Conservation (phyloP, 2,113 vertebrate genomes). For the Archocentrus centrarchus region DNA sequence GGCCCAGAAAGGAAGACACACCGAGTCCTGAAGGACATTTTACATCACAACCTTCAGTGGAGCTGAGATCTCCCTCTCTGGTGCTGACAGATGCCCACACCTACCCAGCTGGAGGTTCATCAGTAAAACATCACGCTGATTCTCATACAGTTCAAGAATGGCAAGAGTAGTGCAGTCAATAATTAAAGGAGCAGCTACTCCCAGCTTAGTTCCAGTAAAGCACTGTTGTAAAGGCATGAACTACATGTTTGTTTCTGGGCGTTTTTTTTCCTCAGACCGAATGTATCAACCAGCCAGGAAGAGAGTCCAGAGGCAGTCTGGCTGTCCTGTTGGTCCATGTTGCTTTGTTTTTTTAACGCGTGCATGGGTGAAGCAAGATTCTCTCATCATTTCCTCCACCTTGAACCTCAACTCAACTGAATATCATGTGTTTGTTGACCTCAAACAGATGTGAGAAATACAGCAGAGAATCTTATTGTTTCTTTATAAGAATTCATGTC, state of each 20-base stretch:
- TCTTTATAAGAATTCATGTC: neutral
- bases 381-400: neutral
- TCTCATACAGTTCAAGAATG: slow-evolving; percentile 11
- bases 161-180: slow-evolving; percentile 19
- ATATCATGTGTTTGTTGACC: neutral
- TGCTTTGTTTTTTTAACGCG: neutral
- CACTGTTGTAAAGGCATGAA: neutral
- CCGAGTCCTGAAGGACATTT: slow-evolving; percentile 30
- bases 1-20: slow-evolving; percentile 1
- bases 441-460: neutral
- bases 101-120: slow-evolving; percentile 28
- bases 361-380: slow-evolving; percentile 6
- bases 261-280: neutral
- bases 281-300: neutral
- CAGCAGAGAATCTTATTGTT: neutral
- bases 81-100: slow-evolving; percentile 29
- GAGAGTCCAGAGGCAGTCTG: neutral
- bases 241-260: neutral
- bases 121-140: slow-evolving; percentile 16
- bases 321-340: neutral
- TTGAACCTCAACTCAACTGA: neutral
- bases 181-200: slow-evolving; percentile 1
- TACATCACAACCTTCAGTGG: slow-evolving; percentile 40
- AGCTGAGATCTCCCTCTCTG: slow-evolving; percentile 11
- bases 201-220: slow-evolving; percentile 4